phyloP scores from a whole-genome alignment of 2,113 vertebrate genomes.

The Anser cygnoides region DNA sequence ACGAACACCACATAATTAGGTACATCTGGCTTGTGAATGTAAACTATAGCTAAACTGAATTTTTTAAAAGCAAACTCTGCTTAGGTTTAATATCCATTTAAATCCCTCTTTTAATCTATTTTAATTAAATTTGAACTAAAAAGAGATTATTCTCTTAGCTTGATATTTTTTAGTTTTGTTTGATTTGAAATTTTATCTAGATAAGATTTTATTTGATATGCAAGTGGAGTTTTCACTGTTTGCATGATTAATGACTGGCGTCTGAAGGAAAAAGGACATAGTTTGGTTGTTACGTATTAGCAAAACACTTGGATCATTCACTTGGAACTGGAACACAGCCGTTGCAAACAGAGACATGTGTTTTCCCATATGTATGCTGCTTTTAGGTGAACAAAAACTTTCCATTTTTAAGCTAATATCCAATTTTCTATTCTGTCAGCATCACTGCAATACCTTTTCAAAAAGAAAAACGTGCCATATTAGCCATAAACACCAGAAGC shows the following conservation, averaged over 20 bases:
- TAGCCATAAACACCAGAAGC: background rate
- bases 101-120: background rate
- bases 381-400: background rate
- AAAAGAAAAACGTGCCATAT: background rate
- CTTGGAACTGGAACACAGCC: background rate
- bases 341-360: background rate
- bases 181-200: background rate
- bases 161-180: background rate
- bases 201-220: background rate
- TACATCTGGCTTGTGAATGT: background rate
- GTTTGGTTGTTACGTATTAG: background rate
- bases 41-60: background rate
- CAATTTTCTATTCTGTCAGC: background rate
- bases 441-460: background rate
- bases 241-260: background rate
- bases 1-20: background rate
- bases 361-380: background rate
- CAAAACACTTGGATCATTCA: background rate
- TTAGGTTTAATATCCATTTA: constrained; percentile 25
- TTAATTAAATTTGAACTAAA: constrained; percentile 15
- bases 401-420: background rate
- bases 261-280: background rate
- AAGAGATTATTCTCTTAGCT: background rate
- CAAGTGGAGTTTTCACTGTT: background rate
- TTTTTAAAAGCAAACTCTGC: background rate